Base-by-base conservation (phyloP, 2,888 invertebrate species). In the Rotaria macrura region DNA sequence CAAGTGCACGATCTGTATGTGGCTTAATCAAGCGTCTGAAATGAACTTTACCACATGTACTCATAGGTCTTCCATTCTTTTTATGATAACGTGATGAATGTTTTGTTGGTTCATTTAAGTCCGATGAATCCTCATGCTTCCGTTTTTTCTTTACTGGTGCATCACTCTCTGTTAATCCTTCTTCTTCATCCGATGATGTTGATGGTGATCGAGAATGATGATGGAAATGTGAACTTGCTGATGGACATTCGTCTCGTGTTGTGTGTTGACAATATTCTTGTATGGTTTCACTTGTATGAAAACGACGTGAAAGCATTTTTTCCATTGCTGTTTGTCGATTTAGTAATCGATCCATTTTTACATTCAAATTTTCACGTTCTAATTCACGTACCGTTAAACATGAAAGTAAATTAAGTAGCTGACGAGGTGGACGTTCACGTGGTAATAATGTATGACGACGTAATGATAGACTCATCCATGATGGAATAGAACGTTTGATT, bases 211-310 rank as follows among this genome's bases (percentile, higher is more conserved):
- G 40, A 12, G 43, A 43, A 74, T 23, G 74, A 40, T 5, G 74
- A 38, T 1, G n/a, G 23, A 23, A 40, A 38, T 40, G 38, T 25
- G 74, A 29, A 74, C 25, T 74, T 40, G 43, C 17, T 25, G 38
- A 74, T 38, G 74, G 83, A 87, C 98, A 98, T 89, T 98, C 97
- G 25, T 94, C 93, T 88, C 95, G 94, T 0, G 97, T 97, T 20
- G 97, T 97, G 91, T 96, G 95, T 0, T 96, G 95, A 91, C 98
- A 98, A 91, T 97, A 98, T 91, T 98, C 97, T 94, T 92, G 90
- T 40, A 92, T 90, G 88, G 91, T 91, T 7, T 89, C 90, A 29
- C 91, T 91, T 90, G 87, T 65, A 52, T 23, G 40, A 84, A 20
- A 54, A 43, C 74, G 74, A 40, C 25, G 40, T 38, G 9, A 38